These are phyloP conservation scores for Dissostichus mawsoni DNA, from an alignment of 2,113 vertebrate species.

Conservation along the genomic window DNA sequence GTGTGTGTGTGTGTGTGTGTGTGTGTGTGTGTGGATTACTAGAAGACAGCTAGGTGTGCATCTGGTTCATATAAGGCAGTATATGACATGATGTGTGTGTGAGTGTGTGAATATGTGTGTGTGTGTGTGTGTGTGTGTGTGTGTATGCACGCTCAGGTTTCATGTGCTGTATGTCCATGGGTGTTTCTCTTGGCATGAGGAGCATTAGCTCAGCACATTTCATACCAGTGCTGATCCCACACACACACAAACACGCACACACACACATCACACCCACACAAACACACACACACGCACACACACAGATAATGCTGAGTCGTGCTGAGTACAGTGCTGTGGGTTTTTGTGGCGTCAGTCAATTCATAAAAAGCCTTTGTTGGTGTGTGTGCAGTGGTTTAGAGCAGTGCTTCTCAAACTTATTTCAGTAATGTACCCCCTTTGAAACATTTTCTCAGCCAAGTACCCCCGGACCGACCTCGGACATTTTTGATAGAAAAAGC, in stretches of 20 bases:
- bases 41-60: too few relatives aligned
- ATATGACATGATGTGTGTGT: too few relatives aligned
- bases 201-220: conserved; percentile 56
- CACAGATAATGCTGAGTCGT: conserved; percentile 44
- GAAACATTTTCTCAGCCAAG: too few relatives aligned
- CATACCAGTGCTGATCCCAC: not conserved
- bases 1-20: conserved; percentile 20
- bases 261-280: not conserved
- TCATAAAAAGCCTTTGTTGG: conserved; percentile 23
- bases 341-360: conserved; percentile 20
- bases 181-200: not conserved
- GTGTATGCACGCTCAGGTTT: not conserved
- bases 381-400: conserved; percentile 8
- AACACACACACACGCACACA: conserved; percentile 1
- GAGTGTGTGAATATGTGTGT: conserved; percentile 4
- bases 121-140: conserved; percentile 20
- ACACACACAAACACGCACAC: conserved; percentile 14
- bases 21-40: conserved; percentile 1
- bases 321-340: conserved; percentile 35
- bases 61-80: too few relatives aligned
- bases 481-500: too few relatives aligned
- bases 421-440: too few relatives aligned
- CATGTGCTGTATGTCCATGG: not conserved
- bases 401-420: not conserved
- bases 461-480: too few relatives aligned